Base-by-base conservation (phyloP, 2,113 vertebrate species). In the Nanorana parkeri region DNA sequence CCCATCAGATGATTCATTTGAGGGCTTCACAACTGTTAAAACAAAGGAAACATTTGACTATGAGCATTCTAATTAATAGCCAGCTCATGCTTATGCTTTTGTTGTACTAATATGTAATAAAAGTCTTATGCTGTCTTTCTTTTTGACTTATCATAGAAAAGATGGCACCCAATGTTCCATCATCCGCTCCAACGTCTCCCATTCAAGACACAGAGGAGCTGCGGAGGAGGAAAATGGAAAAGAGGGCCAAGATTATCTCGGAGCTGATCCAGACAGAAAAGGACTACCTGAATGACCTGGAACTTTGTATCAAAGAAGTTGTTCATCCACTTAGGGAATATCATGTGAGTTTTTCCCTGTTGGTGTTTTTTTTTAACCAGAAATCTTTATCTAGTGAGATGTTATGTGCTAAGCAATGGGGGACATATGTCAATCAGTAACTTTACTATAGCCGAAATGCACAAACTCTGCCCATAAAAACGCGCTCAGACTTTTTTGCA, bases 251-350 rank as follows among this genome's bases (percentile, higher is more conserved):
- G 87, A 93, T 99, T 88, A 96, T 99, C 0, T 75, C 92, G 83
- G 98, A 99, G 85, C 93, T 99, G 23, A 81, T 97, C 54, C 96
- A 97, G 91, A 99, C 98, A 0, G 98, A 99, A 81, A 95, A 88
- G 74, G 97, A 97, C 86, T 98, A 93, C 76, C 90, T 96, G 85
- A 94, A 85, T 0, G 93, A 96, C 65, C 85, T 98, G 89, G 94
- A 97, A 84, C 92, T 98, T 82, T 99, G 96, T 80, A 91, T 98
- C 84, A 92, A 84, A 85, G 95, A 97, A 84, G 96, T 99, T 85
- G 91, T 99, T 72, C 94, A 93, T 84, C 98, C 97, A 24, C 88
- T 99, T 51, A 92, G 95, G 82, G 91, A 89, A 36, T 86, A 91
- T 73, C 93, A 98, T 96, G 98, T 98, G 92, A 91, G 87, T 0